These are phyloP conservation scores for Bucco capensis DNA, from an alignment of 2,113 vertebrate genomes.

Conservation along the genomic window DNA sequence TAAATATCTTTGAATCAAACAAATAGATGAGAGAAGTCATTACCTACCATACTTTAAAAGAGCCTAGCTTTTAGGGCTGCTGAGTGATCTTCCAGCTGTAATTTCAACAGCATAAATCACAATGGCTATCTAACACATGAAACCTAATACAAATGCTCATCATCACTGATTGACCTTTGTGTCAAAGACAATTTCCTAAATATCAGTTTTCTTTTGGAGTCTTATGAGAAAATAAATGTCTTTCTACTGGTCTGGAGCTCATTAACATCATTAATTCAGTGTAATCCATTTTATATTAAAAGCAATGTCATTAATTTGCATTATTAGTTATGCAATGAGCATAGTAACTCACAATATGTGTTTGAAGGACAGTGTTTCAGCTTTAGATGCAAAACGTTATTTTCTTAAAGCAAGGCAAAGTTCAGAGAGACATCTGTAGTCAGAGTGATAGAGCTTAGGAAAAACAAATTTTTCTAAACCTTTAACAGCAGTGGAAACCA, in stretches of 20 bases:
- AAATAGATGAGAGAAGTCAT: not conserved
- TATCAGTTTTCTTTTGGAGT: not conserved
- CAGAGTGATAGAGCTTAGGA: not conserved
- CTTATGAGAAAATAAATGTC: not conserved
- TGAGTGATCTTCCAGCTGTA: not conserved
- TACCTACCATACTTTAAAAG: not conserved
- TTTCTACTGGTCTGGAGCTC: not conserved
- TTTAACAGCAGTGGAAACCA: not conserved
- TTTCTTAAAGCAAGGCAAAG: not conserved
- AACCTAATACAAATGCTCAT: not conserved
- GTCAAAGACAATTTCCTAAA: not conserved
- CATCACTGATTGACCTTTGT: not conserved
- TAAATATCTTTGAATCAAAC: not conserved
- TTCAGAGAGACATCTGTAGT: not conserved
- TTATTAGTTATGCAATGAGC: not conserved
- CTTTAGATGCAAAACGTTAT: not conserved
- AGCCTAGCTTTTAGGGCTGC: not conserved
- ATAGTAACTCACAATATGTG: not conserved
- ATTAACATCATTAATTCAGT: not conserved
- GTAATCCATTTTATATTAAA: slow-evolving; percentile 10
- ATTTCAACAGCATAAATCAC: slow-evolving; percentile 15
- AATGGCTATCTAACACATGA: not conserved
- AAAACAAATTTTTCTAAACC: not conserved
- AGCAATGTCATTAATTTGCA: not conserved
- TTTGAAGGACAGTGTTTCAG: not conserved